Evolutionary conservation across 30 jellyfish, hydroid and myxozoan genomes (phyloP), one percentile per base, ranked within the genome.

Genomic region (Aurelia sp.): DNA sequence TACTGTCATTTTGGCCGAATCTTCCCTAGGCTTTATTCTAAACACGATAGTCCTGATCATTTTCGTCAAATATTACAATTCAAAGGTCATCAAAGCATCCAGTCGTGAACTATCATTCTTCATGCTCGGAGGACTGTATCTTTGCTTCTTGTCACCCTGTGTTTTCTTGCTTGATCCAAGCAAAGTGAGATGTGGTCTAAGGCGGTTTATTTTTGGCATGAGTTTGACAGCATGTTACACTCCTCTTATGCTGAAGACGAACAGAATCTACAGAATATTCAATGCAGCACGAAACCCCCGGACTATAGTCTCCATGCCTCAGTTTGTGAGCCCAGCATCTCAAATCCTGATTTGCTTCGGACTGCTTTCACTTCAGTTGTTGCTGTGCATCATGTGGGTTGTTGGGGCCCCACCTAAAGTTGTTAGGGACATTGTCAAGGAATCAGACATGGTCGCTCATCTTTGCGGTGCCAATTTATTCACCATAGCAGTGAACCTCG

Each of bases 211-310:
- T 31, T 75, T 82, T 57, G 98, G 98, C 63, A 76, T 92, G 60
- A 66, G 96, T 47, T 74, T 86, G 67, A 76, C 97, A 17, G 76
- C 78, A 8, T 92, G 98, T 72, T 92, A 82, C 82, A 89, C 98
- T 15, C 97, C 98, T 5, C 86, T 92, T 4, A 79, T 92, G 64
- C 81, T 92, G 63, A 85, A 85, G 66, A 80, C 92, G 16, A 92
- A 92, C 52, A 86, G 98, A 24, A 87, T 92, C 59, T 87, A 92
- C 79, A 67, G 97, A 72, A 86, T 79, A 20, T 92, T 86, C 83
- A 78, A 30, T 40, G 81, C 96, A 15, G 91, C 98, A 4, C 86
- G 73, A 8, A 69, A 66, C 48, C 50, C 50, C 50, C 50, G 50
- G 50, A 38, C 10, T 38, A 53, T 69, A 47, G 67, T 88, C 11